Base-by-base conservation (phyloP, 2,888 invertebrate genomes). In the Drosophila algonquin region DNA sequence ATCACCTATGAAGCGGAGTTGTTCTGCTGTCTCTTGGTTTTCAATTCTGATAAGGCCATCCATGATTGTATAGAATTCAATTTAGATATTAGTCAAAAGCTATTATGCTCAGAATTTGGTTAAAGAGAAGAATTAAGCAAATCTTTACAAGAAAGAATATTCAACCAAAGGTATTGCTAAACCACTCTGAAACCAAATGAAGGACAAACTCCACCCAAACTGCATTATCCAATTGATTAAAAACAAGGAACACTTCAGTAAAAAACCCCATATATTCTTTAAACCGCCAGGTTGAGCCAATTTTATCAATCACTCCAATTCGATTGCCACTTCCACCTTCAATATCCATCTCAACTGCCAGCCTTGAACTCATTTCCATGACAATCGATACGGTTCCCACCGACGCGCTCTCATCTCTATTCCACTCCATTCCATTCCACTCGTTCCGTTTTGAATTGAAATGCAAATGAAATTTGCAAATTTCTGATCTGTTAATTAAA, bases 401-500 rank as follows among this genome's bases (percentile, higher is more conserved):
- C 65, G 67, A 65, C 30, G 24, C 53, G 63, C 16, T 14, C 14
- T 35, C 12, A n/a, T 40, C 40, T 40, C 40, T 40, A n/a, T 48
- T 44, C 27, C 32, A 64, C 55, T 64, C 47, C 46, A n/a, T 21
- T 24, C 27, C 32, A 64, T 64, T 64, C 47, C 46, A n/a, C 9
- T 51, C 51, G 40, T 30, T 47, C 40, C 57, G 47, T 35, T 51
- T 52, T 46, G 45, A 54, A 62, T 70, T 61, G 4, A 75, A 71
- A 72, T 82, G 68, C 79, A 76, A 87, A 87, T 81, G 18, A 44
- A 70, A 79, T 50, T 48, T 81, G 76, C 73, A 70, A 53, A 53
- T 63, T 71, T 83, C 73, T 72, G 69, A 85, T 72, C 62, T 59
- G 51, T 74, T 85, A 76, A 80, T 85, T 79, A 85, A 71, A 47